phyloP scores from a whole-genome alignment of 2,797 vertebrate genomes.

The Sebastes trivittatus region DNA sequence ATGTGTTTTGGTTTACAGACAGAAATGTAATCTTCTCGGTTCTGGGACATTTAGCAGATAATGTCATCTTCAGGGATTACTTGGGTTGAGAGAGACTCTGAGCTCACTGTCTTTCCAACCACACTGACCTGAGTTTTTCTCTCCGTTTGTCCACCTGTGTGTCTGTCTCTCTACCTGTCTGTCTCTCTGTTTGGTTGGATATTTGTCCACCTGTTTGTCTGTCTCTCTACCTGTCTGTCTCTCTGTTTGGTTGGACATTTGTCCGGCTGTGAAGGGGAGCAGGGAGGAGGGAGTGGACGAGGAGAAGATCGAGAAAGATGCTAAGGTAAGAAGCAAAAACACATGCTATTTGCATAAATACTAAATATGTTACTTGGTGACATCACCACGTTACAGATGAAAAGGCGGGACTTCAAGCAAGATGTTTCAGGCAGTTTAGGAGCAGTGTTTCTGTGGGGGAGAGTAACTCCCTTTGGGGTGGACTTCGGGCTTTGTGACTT shows the following conservation, averaged over 20 bases:
- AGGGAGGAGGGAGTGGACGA: constrained; percentile 85
- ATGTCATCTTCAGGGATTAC: constrained; percentile 34
- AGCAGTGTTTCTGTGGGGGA: too few species aligned
- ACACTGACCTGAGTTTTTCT: constrained; percentile 35
- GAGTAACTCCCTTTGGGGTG: too few species aligned
- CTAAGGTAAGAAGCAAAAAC: constrained; percentile 84
- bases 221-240: not conserved
- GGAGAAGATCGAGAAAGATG: constrained; percentile 88
- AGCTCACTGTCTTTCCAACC: constrained; percentile 30
- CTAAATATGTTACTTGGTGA: too few species aligned
- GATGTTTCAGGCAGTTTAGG: too few species aligned
- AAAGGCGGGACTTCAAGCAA: too few species aligned
- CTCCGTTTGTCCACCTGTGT: constrained; percentile 24
- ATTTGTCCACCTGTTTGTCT: constrained; percentile 23
- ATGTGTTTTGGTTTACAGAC: constrained; percentile 16
- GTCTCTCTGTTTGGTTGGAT: not conserved
- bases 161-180: not conserved
- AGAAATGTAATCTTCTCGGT: constrained; percentile 41
- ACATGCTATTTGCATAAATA: too few species aligned
- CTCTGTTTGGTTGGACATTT: not conserved
- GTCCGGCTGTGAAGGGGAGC: constrained; percentile 76
- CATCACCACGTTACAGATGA: too few species aligned
- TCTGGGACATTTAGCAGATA: not conserved
- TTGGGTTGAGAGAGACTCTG: constrained; percentile 3
- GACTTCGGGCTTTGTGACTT: too few species aligned